These are phyloP conservation scores for Battus philenor DNA, from an alignment of 1,140 invertebrate genomes.

Conservation along the genomic window DNA sequence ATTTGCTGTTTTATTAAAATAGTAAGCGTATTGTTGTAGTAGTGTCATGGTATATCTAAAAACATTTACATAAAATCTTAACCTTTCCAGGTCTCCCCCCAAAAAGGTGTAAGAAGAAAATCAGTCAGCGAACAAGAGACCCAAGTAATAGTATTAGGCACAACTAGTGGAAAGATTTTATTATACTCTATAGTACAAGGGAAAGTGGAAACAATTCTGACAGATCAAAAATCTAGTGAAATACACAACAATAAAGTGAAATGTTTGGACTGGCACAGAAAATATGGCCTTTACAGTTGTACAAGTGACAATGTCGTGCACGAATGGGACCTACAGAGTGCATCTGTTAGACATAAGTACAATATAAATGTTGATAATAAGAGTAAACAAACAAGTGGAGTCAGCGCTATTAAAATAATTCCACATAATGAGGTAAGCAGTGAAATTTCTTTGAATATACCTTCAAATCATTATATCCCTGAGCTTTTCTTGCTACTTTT, in stretches of 20 bases:
- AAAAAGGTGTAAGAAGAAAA: conserved; percentile 68
- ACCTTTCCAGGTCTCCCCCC: conserved; percentile 55
- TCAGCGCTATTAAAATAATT: conserved; percentile 81
- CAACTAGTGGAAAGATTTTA: conserved; percentile 79
- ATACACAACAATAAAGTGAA: conserved; percentile 36
- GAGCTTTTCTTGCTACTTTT: too few relatives aligned
- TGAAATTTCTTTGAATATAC: too few relatives aligned
- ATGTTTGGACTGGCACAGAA: conserved; percentile 60
- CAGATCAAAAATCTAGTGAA: conserved; percentile 28
- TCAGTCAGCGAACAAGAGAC: conserved; percentile 45
- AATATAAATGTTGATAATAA: conserved; percentile 64
- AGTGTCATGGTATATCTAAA: conserved; percentile 5
- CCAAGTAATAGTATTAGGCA: conserved; percentile 79
- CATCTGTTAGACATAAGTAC: conserved; percentile 57
- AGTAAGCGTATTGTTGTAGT: background rate
- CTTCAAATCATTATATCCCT: too few relatives aligned
- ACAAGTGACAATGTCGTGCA: conserved; percentile 47
- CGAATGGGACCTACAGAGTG: conserved; percentile 58
- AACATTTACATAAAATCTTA: too few relatives aligned
- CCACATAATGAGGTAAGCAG: conserved; percentile 75
- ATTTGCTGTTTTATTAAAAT: too few relatives aligned
- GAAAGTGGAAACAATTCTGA: conserved; percentile 72
- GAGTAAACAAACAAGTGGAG: conserved; percentile 63
- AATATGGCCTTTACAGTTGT: conserved; percentile 63
- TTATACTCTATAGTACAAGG: conserved; percentile 81